phyloP scores from a whole-genome alignment of 2,797 vertebrate species.

The Diplodus puntazzo region DNA sequence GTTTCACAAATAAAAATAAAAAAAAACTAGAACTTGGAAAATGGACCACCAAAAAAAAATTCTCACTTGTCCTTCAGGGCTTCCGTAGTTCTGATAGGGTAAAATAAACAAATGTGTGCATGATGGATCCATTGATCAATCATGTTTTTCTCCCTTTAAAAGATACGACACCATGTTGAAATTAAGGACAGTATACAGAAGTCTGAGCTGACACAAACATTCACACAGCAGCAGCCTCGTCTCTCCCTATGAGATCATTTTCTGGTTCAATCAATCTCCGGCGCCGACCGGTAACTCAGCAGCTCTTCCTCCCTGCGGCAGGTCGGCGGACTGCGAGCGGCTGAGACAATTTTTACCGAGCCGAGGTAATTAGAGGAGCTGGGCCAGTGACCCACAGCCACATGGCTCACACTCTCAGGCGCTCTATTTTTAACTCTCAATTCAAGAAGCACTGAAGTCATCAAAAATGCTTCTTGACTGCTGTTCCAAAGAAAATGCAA shows the following conservation, averaged over 20 bases:
- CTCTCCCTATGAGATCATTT: slow-evolving; percentile 48
- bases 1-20: no score
- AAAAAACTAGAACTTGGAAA: no score
- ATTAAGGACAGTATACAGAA: not conserved
- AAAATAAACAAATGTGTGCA: no score
- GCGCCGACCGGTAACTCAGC: slow-evolving; percentile 47
- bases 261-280: slow-evolving; percentile 49
- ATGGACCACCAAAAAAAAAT: no score
- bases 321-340: slow-evolving; percentile 29
- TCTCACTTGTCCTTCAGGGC: no score
- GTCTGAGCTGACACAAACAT: slow-evolving; percentile 1
- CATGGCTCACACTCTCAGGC: slow-evolving; percentile 27
- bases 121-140: not conserved
- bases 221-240: slow-evolving; percentile 18
- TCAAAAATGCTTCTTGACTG: slow-evolving; percentile 55
- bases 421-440: slow-evolving; percentile 65
- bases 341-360: slow-evolving; percentile 47
- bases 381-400: slow-evolving; percentile 56
- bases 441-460: slow-evolving; percentile 56
- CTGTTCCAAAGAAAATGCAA: slow-evolving; percentile 46
- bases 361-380: slow-evolving; percentile 56
- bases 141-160: not conserved
- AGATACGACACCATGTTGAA: slow-evolving; percentile 11
- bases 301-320: slow-evolving; percentile 43
- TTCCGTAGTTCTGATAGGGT: no score